These are phyloP conservation scores for Minunthozetes semirufus DNA, from an alignment of 2,888 invertebrate species.

Conservation along the genomic window DNA sequence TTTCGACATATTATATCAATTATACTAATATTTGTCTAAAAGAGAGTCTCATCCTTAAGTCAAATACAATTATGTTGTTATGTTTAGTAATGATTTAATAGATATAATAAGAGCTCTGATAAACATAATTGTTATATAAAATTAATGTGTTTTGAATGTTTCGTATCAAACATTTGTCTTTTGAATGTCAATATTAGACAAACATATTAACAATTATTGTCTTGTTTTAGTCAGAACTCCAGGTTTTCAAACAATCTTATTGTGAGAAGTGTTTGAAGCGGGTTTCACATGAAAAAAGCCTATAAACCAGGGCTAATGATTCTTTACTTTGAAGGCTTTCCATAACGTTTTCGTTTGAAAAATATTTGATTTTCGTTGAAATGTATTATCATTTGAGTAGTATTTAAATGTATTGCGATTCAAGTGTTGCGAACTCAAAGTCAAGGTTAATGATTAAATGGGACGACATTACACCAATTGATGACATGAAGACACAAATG, in stretches of 20 bases:
- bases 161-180: not conserved
- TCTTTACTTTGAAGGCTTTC: not conserved
- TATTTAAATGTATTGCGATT: not conserved
- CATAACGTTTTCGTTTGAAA: not conserved
- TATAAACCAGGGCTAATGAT: not conserved
- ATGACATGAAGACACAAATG: not conserved
- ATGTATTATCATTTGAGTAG: conserved; percentile 1
- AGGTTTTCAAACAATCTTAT: not conserved
- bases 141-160: not conserved
- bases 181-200: not conserved
- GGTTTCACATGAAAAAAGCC: not conserved
- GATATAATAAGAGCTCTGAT: not conserved
- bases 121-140: conserved; percentile 17
- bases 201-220: not conserved
- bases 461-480: not conserved
- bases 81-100: conserved; percentile 26
- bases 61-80: conserved; percentile 15
- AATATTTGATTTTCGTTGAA: not conserved
- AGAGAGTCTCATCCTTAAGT: not conserved
- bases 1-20: not conserved
- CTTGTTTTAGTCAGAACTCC: not conserved
- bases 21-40: conserved; percentile 4
- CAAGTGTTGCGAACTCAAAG: not conserved
- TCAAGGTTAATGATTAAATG: conserved; percentile 26
- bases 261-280: not conserved